Base-by-base conservation (phyloP, 2,113 vertebrate species). In the Stegastes partitus region DNA sequence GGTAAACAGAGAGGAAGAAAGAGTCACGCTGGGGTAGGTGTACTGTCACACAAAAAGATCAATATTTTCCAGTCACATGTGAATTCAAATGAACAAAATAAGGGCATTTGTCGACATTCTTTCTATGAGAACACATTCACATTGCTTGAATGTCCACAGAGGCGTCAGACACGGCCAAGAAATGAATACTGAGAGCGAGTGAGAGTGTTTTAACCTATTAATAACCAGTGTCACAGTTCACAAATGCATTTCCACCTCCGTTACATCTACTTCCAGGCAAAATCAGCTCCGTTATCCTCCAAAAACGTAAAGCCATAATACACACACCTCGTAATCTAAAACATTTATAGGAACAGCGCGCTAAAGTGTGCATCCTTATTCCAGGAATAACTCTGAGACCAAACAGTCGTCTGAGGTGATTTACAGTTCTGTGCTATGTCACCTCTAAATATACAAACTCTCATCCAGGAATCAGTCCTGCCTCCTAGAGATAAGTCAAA, bases 361-460 rank as follows among this genome's bases (percentile, higher is more conserved):
- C 77, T 63, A 72, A 76, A 87, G 71, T 83, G 79, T 59, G 81
- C 75, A 83, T 90, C 68, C 55, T 74, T 90, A 82, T 87, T 84
- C 76, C 75, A 53, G 58, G 49, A 77, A 61, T 51, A 42, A 18
- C 63, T 56, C 21, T 22, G 64, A 79, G 62, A 80, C 47, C 53
- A 79, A 84, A 68, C 10, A 28, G 74, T 79, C 5, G n/a, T 80
- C 71, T 12, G 34, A 76, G 69, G 37, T 84, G 71, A 92, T 90
- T 91, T 91, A 91, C 21, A 26, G 22, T 56, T 10, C 34, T 54
- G 19, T 65, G 45, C 73, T 61, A 47, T 61, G 74, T 92, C 83
- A 82, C 53, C 72, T 82, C 81, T 82, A 84, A 89, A 91, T 86
- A 86, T 84, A 84, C 80, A 71, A 37, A 68, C 59, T 61, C 56